Evolutionary conservation across 2,797 vertebrate species (phyloP).

Genomic region (Aythya fuligula): DNA sequence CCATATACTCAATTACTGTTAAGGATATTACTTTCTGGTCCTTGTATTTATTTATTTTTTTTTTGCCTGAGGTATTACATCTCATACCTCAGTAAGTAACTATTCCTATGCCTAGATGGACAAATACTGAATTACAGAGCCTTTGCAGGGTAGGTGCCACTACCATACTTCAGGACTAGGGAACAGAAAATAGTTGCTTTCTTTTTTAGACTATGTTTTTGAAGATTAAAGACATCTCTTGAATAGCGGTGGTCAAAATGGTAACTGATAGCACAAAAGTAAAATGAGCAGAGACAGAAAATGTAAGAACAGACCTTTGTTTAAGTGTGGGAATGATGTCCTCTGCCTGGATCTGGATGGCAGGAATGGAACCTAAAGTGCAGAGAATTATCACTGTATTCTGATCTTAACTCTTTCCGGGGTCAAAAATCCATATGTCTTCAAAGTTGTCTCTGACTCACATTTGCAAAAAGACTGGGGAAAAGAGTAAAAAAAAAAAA

Average conservation of each 20-base stretch:
- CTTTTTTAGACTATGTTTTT: neutral
- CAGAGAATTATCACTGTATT: neutral
- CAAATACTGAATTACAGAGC: neutral
- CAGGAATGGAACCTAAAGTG: neutral
- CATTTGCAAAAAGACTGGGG: neutral
- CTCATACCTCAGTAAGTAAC: neutral
- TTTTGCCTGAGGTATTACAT: neutral
- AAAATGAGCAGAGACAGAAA: neutral
- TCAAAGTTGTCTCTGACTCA: neutral
- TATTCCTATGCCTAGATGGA: neutral
- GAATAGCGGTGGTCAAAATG: neutral
- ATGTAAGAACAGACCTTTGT: neutral
- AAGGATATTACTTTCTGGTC: neutral
- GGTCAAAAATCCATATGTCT: neutral
- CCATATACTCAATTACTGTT: neutral
- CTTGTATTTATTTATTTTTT: too few species aligned
- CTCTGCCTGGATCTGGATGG: neutral
- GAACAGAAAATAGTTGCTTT: neutral
- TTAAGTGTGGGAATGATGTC: neutral
- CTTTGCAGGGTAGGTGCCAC: neutral
- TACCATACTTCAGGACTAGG: neutral
- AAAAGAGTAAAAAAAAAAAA: neutral
- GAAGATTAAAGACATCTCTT: neutral
- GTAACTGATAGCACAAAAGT: rapidly evolving
- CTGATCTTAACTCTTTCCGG: neutral